Evolutionary conservation across 1,140 invertebrate genomes (phyloP), one percentile per base, ranked within the genome.

Genomic region (Sinonovacula constricta): DNA sequence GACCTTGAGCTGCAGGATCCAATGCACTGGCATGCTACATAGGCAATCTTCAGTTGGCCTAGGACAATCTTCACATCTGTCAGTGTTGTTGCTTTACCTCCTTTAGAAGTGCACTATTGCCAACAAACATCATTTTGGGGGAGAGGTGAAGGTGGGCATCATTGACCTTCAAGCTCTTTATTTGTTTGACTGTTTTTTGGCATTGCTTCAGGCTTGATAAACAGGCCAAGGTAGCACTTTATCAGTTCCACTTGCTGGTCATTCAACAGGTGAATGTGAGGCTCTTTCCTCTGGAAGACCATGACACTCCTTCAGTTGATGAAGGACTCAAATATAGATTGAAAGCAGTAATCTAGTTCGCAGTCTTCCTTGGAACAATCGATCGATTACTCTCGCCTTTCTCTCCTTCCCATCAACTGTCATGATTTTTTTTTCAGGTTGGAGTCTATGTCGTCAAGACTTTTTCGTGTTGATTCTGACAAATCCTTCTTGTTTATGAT

Each of bases 261-360:
- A 45, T 66, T 66, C 36, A 66, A n/a, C 5, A 45, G 33, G 36
- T 66, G 63, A 39, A 66, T 39, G n/a, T 45, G 33, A 1, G 63
- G 63, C 12, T 66, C 63, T 45, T 66, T 66, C 34, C n/a, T 45
- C 36, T 66, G 63, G 51, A 45, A 66, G 3, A 66, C 14, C 63
- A 66, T 66, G 5, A 45, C 63, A 45, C 30, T 66, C 63, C 24
- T 66, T 45, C 33, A 66, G 36, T 36, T 66, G 63, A 39, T 49
- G 39, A 4, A 66, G 24, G n/a, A 66, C 63, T 24, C 63, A 34
- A 15, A 66, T 28, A 66, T 66, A 49, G 33, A 66, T 45, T 0
- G 63, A 39, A n/a, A 66, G 36, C 34, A 66, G 15, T 49, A 66
- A 22, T 22, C 34, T 7, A 24, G 63, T 66, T 45, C 30, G 22